Conservation (phyloP, 2,797 vertebrate genomes). For the Eleutherodactylus coqui region DNA sequence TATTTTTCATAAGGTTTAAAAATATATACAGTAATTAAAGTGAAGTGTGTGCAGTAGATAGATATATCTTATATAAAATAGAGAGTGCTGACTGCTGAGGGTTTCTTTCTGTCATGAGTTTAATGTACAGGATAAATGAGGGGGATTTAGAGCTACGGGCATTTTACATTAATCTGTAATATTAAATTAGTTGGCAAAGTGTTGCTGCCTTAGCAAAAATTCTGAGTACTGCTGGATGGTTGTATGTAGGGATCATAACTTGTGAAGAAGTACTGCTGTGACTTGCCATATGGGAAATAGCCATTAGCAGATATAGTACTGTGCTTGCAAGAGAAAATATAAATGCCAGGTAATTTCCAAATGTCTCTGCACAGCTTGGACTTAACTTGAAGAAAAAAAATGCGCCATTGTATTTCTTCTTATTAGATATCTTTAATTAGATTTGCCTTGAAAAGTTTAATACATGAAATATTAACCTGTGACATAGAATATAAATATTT, state of each 20-base stretch:
- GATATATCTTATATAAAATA: constrained; percentile 48
- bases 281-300: constrained; percentile 54
- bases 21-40: constrained; percentile 46
- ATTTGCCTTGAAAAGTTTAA: neutral
- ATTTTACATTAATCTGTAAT: constrained; percentile 66
- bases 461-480: too few relatives aligned
- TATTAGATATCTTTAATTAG: neutral
- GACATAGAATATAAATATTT: too few relatives aligned
- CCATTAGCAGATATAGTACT: constrained; percentile 36
- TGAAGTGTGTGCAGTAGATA: constrained; percentile 17
- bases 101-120: constrained; percentile 65
- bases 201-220: constrained; percentile 64
- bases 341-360: constrained; percentile 47
- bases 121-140: constrained; percentile 60
- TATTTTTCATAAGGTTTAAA: constrained; percentile 44
- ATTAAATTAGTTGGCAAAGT: constrained; percentile 68
- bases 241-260: constrained; percentile 53
- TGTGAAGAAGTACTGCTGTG: constrained; percentile 47
- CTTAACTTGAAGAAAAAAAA: neutral
- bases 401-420: neutral
- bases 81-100: constrained; percentile 51
- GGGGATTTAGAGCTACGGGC: constrained; percentile 63
- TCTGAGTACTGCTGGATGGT: constrained; percentile 46
- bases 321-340: constrained; percentile 24
- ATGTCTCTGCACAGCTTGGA: constrained; percentile 9